Percentiles rank a stretch among this genome's conserved stretches.
Evolutionary conservation across 2,113 vertebrate genomes (phyloP).

Genomic region (Rostratula benghalensis): DNA sequence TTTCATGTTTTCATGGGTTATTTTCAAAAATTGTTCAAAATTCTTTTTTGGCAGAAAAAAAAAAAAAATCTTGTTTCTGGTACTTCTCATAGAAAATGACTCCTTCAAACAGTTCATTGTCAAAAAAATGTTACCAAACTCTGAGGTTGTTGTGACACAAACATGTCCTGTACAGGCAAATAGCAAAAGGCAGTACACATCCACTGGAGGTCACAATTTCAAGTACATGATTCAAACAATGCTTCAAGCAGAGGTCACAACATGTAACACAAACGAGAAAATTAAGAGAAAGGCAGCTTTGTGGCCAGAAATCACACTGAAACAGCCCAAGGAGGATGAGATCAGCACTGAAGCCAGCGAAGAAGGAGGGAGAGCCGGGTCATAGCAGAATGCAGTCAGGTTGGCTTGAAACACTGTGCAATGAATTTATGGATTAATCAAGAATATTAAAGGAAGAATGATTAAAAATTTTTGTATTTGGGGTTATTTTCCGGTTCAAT

Average conservation of each 20-base stretch:
- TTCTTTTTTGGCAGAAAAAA: background rate
- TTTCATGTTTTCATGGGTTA: background rate
- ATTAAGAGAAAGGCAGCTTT: background rate
- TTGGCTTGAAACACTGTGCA: background rate
- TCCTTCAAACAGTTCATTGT: background rate
- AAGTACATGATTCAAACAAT: background rate
- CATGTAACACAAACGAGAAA: background rate
- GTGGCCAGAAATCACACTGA: background rate
- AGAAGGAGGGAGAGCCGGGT: background rate
- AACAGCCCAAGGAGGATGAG: accelerated
- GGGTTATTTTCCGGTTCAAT: background rate
- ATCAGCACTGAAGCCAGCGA: background rate
- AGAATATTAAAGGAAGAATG: background rate
- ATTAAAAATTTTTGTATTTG: background rate
- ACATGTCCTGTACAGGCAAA: background rate
- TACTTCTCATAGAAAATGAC: background rate
- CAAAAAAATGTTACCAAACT: background rate
- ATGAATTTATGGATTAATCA: background rate
- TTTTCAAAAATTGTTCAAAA: background rate
- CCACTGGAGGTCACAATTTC: accelerated
- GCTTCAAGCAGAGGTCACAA: background rate
- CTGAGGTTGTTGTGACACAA: background rate
- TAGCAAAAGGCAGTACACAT: background rate
- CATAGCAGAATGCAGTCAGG: background rate
- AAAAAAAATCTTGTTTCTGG: background rate